Evolutionary conservation across 2,797 vertebrate genomes (phyloP), one percentile per base, ranked within the genome.

Genomic region (Catostomus latipinnis): DNA sequence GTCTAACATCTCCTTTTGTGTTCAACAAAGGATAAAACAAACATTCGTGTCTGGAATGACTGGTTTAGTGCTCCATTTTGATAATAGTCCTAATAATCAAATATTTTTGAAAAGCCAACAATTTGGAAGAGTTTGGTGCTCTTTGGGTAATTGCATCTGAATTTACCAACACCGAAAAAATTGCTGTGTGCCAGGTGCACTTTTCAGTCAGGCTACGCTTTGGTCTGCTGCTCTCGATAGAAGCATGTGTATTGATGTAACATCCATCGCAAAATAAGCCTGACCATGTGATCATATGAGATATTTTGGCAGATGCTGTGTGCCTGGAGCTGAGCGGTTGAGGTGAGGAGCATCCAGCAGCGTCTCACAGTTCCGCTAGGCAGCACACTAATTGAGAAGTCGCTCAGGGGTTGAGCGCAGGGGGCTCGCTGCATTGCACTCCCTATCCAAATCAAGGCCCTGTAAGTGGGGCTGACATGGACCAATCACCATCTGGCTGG

Each of bases 321-420:
- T 53, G 85, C 80, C 61, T 70, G 78, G 77, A 86, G 85, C 81
- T 18, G 49, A 78, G 79, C 71, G 13, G 49, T 53, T 74, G 78
- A 73, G 66, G 69, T 57, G 58, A 69, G 60, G 83, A 84, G 76
- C 46, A 80, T 82, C 88, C 88, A 88, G 86, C 70, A 80, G 89
- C 88, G 88, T 91, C 88, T 92, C 83, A 87, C 86, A 88, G 93
- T 95, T 95, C 93, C 93, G 90, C 91, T 90, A 95, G 93, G 94
- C 94, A 93, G 93, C 92, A 91, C 91, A 88, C 94, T 97, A 96
- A 96, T 93, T 93, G 95, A 95, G 96, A 93, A 95, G 94, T 91
- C 93, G 92, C 91, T 95, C 87, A 83, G 91, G 94, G 94, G 89
- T 90, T 92, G 82, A 87, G 92, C 73, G 86, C 89, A 93, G 91